Conservation (phyloP, 2,113 vertebrate genomes). For the Cyanoderma ruficeps region DNA sequence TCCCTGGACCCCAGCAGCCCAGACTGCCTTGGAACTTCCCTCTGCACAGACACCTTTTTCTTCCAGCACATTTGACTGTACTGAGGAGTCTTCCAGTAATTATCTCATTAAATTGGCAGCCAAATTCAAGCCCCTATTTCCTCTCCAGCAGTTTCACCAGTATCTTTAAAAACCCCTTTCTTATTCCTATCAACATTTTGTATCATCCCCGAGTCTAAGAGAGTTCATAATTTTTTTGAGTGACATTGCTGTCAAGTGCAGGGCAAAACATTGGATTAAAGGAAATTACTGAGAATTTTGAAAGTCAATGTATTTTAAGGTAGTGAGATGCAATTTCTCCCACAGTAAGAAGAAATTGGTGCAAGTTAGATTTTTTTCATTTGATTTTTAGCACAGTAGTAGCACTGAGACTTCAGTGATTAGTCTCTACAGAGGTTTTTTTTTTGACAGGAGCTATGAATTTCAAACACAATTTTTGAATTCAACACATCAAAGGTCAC, state of each 20-base stretch:
- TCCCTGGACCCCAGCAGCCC: not conserved
- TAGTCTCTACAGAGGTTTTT: not conserved
- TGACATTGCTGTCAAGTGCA: not conserved
- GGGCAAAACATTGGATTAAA: not conserved
- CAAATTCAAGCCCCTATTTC: not conserved
- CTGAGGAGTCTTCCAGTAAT: not conserved
- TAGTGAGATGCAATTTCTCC: not conserved
- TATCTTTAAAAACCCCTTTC: not conserved
- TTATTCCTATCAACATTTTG: not conserved
- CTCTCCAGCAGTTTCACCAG: not conserved
- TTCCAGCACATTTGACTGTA: not conserved
- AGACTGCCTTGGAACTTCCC: not conserved
- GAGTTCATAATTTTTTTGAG: not conserved
- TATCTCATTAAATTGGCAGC: not conserved
- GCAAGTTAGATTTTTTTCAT: not conserved
- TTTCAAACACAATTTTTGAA: not conserved
- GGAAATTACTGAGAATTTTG: not conserved
- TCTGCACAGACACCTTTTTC: not conserved
- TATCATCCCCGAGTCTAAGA: not conserved
- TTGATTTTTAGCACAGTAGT: not conserved
- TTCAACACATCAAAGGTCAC: not conserved
- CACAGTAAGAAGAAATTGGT: not conserved
- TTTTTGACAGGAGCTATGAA: not conserved
- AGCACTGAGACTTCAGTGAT: not conserved
- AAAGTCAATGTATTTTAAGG: not conserved